Base-by-base conservation (phyloP, 2,888 invertebrate genomes). In the Chloromyia formosa region DNA sequence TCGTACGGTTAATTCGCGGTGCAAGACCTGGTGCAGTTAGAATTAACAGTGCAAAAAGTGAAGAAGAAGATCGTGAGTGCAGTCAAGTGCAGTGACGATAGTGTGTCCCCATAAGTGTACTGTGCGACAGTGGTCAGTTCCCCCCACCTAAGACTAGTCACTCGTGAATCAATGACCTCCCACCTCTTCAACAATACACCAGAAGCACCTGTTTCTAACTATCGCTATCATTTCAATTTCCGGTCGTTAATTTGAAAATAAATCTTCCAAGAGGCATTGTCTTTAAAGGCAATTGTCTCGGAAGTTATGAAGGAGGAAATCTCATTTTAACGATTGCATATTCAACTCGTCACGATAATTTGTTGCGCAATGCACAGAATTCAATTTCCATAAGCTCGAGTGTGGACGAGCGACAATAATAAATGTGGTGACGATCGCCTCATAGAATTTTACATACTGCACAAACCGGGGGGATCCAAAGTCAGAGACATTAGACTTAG, bases 341-440 rank as follows among this genome's bases (percentile, higher is more conserved):
- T 10, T 42, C 27, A 35, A 35, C 27, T 35, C 42, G 64, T 42
- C 20, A 16, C 42, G 40, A 66, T 66, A 22, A 66, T 20, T 22
- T 45, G 23, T 45, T 66, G 66, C 66, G 49, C 49, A 66, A 66
- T 66, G 49, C 27, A n/a, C 66, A 66, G 45, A 49, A 10, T 66
- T 49, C 7, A 64, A 66, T 66, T 62, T 27, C 45, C 66, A 66
- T 49, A 20, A 49, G 14, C 45, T n/a, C n/a, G n/a, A n/a, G n/a
- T n/a, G n/a, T n/a, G n/a, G n/a, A 64, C 45, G 64, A 64, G n/a
- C 20, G 64, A 64, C 23, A 20, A 12, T 20, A 18, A 35, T 35
- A 35, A 35, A 35, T 35, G 7, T 35, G 27, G 45, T 49, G 66
- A 22, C 66, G 66, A 35, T 20, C 35, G 49, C 23, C 20, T 2